These are phyloP conservation scores for Hepsetus odoe DNA, from an alignment of 2,113 vertebrate species.

Conservation along the genomic window DNA sequence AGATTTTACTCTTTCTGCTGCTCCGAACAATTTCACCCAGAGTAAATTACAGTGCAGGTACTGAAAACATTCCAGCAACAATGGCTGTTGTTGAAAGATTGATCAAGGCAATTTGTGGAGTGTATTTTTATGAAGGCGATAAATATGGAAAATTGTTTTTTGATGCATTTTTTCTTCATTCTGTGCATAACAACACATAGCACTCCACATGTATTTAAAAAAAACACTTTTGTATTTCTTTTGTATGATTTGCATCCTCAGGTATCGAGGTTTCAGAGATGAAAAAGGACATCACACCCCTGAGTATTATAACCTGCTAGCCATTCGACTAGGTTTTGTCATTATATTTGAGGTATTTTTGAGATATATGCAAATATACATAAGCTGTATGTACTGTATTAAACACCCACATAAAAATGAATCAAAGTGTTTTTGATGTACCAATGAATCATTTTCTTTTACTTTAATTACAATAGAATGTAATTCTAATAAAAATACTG, in stretches of 20 bases:
- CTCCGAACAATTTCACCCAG: slow-evolving; percentile 63
- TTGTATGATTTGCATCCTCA: slow-evolving; percentile 34
- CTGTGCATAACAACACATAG: too few species aligned
- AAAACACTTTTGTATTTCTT: too few species aligned
- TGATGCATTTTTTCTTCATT: too few species aligned
- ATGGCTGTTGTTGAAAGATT: too few species aligned
- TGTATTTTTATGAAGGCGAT: neutral
- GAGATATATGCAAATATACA: too few species aligned
- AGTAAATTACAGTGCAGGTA: slow-evolving; percentile 74
- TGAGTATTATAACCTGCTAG: slow-evolving; percentile 79
- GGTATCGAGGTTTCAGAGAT: slow-evolving; percentile 77
- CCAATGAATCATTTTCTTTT: too few species aligned
- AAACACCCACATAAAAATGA: too few species aligned
- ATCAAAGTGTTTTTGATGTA: too few species aligned
- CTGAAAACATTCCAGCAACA: neutral
- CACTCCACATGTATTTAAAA: too few species aligned
- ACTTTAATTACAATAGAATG: too few species aligned
- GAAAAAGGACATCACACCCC: slow-evolving; percentile 70
- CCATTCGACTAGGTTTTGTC: slow-evolving; percentile 77
- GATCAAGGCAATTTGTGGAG: neutral
- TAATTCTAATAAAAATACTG: too few species aligned
- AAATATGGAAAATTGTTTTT: neutral
- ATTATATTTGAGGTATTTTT: slow-evolving; percentile 78
- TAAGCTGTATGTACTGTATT: too few species aligned
- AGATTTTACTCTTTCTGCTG: slow-evolving; percentile 74